Evolutionary conservation across 2,888 invertebrate genomes (phyloP).

Genomic region (Mechanitis mazaeus): DNA sequence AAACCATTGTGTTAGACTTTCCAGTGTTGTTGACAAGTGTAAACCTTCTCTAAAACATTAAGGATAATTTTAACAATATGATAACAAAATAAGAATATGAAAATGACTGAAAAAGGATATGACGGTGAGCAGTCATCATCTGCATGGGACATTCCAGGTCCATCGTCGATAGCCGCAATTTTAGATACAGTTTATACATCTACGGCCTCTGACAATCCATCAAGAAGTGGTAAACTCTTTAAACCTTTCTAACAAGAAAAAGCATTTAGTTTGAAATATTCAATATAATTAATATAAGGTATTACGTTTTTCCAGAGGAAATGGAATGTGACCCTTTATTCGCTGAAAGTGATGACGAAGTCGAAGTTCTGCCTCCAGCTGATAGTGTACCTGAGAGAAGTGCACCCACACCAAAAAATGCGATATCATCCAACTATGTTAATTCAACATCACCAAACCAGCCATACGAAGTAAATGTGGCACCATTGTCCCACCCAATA

Average conservation of each 20-base stretch:
- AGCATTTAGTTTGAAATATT: not conserved
- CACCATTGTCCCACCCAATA: conserved; percentile 48
- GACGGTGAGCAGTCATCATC: conserved; percentile 57
- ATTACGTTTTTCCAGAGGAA: conserved; percentile 60
- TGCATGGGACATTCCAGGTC: conserved; percentile 67
- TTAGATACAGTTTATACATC: conserved; percentile 80
- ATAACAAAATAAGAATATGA: conserved; percentile 36
- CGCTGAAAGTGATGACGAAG: conserved; percentile 80
- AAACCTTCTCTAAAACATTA: not conserved
- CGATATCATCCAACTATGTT: conserved; percentile 56
- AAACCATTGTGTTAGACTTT: conserved; percentile 28
- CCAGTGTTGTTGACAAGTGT: conserved; percentile 25
- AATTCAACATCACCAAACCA: conserved; percentile 58
- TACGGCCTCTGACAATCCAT: conserved; percentile 61
- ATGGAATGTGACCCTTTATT: conserved; percentile 81
- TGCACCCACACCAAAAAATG: conserved; percentile 41
- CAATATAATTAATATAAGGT: not conserved
- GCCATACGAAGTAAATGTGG: conserved; percentile 51
- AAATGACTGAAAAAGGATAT: conserved; percentile 65
- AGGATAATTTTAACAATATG: conserved; percentile 28
- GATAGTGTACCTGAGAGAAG: conserved; percentile 40
- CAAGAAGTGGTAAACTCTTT: conserved; percentile 52
- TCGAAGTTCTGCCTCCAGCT: conserved; percentile 60
- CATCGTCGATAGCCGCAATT: conserved; percentile 78
- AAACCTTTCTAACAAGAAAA: not conserved